A percentile compares a stretch with the other conserved stretches of the same genome.
phyloP scores from a whole-genome alignment of 2,888 invertebrate genomes.

The Drosophila mercatorum region DNA sequence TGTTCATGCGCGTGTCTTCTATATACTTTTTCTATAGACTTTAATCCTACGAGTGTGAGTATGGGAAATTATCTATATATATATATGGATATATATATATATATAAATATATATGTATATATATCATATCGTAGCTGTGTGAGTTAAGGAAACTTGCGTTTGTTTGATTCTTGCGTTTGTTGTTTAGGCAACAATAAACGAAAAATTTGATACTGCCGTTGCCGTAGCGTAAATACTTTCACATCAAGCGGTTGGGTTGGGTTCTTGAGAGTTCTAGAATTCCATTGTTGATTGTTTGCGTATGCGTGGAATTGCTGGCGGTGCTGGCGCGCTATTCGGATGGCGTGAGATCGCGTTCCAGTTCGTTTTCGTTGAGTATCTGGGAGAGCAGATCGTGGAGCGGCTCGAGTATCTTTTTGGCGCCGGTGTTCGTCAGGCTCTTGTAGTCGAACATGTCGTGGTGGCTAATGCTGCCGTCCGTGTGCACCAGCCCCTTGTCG shows the following conservation, averaged over 20 bases:
- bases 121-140: slow-evolving; percentile 31
- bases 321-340: slow-evolving; percentile 86
- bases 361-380: slow-evolving; percentile 90
- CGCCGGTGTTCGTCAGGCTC: slow-evolving; percentile 93
- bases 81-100: neutral
- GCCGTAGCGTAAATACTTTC: slow-evolving; percentile 50
- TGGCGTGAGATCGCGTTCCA: slow-evolving; percentile 90
- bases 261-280: slow-evolving; percentile 34
- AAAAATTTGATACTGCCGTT: slow-evolving; percentile 20
- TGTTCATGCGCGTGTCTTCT: slow-evolving; percentile 41
- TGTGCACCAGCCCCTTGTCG: slow-evolving; percentile 91
- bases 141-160: slow-evolving; percentile 61
- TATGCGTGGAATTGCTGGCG: too few relatives aligned
- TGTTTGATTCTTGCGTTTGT: slow-evolving; percentile 17
- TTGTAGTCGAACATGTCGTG: slow-evolving; percentile 97
- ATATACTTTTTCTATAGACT: slow-evolving; percentile 25
- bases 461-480: slow-evolving; percentile 92
- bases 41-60: slow-evolving; percentile 29
- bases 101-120: neutral
- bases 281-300: neutral
- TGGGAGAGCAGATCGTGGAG: slow-evolving; percentile 92
- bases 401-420: slow-evolving; percentile 94
- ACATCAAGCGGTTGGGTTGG: slow-evolving; percentile 30
- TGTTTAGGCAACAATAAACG: slow-evolving; percentile 17
- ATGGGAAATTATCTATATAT: slow-evolving; percentile 26